These are phyloP conservation scores for Telenomus remus DNA, from an alignment of 1,140 invertebrate genomes.

Conservation along the genomic window DNA sequence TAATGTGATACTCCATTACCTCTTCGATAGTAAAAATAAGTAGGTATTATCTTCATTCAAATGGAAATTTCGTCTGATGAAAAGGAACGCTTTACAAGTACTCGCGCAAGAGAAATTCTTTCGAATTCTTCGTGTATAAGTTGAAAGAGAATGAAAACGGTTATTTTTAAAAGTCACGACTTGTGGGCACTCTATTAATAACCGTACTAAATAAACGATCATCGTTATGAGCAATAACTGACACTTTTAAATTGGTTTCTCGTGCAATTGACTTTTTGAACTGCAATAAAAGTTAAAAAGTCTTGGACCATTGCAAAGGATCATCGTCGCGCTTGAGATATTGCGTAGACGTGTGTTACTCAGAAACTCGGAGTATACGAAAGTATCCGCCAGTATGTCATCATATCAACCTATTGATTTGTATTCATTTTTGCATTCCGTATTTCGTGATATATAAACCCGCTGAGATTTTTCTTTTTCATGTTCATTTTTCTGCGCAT, in stretches of 20 bases:
- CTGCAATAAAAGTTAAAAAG: constrained; percentile 1
- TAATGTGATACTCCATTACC: constrained; percentile 48
- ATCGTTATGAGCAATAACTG: not conserved
- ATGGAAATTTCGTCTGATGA: constrained; percentile 45
- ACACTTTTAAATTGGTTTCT: not conserved
- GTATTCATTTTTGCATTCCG: constrained; percentile 55
- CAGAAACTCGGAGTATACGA: not conserved
- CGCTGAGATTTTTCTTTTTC: constrained; percentile 44
- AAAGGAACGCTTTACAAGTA: constrained; percentile 27
- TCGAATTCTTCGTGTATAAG: constrained; percentile 22
- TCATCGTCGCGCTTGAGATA: constrained; percentile 12
- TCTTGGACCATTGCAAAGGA: not conserved
- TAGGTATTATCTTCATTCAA: constrained; percentile 48
- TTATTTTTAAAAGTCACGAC: constrained; percentile 12
- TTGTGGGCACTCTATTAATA: constrained; percentile 1
- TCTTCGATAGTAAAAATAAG: constrained; percentile 49
- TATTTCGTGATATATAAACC: constrained; percentile 38
- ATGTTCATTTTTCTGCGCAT: constrained; percentile 47
- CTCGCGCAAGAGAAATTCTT: constrained; percentile 12
- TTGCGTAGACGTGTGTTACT: constrained; percentile 3
- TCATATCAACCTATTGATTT: constrained; percentile 53
- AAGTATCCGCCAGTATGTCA: constrained; percentile 28
- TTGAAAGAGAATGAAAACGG: constrained; percentile 18
- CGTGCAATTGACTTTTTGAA: constrained; percentile 3
- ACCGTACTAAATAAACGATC: not conserved